Evolutionary conservation across 2,113 vertebrate species (phyloP).

Genomic region (Tragelaphus strepsiceros): DNA sequence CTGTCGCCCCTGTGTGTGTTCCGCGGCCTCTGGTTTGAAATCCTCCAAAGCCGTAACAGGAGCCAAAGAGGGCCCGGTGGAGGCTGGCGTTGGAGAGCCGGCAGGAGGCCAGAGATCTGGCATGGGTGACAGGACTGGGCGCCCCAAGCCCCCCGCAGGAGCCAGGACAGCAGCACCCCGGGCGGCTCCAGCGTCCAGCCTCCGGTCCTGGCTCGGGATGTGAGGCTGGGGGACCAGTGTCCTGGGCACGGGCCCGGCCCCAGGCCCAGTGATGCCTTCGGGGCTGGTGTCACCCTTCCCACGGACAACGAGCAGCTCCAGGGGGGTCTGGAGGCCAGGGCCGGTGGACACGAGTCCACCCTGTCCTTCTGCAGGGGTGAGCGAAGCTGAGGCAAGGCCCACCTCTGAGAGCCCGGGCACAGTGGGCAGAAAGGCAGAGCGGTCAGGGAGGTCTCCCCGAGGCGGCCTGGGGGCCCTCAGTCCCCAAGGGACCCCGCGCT

Average conservation of each 20-base stretch:
- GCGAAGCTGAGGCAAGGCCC: not conserved
- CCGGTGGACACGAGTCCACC: fast-evolving
- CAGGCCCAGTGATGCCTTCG: fast-evolving
- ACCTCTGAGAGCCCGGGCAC: not conserved
- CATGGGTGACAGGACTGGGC: fast-evolving
- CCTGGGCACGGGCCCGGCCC: not conserved
- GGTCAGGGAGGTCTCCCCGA: not conserved
- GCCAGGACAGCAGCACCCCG: not conserved
- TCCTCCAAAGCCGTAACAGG: not conserved
- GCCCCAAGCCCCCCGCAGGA: fast-evolving
- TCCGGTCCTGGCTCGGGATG: not conserved
- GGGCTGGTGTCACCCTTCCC: fast-evolving
- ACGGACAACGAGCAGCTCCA: fast-evolving
- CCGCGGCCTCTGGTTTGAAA: not conserved
- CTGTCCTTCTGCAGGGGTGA: not conserved
- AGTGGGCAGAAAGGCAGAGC: fast-evolving
- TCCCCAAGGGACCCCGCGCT: not conserved
- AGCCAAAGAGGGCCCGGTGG: not conserved
- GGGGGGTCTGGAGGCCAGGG: not conserved
- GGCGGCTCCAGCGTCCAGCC: fast-evolving
- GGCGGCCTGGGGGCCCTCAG: not conserved
- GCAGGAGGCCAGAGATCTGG: not conserved
- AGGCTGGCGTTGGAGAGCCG: not conserved
- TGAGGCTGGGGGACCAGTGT: fast-evolving
- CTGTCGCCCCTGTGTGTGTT: not conserved